Base-by-base conservation (phyloP, 2,113 vertebrate genomes). In the Eulemur macaco region DNA sequence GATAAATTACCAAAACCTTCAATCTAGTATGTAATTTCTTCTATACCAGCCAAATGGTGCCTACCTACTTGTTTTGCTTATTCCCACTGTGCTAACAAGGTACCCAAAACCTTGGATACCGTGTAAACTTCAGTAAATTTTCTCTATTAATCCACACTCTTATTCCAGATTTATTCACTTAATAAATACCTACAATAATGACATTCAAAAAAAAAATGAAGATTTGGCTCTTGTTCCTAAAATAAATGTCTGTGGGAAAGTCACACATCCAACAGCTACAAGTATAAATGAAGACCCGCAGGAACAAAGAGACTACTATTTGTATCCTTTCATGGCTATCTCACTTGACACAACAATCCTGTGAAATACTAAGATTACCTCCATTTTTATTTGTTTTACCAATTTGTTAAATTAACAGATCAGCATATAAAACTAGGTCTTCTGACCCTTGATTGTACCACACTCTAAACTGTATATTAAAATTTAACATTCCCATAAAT, bases 231-330 rank as follows among this genome's bases (percentile, higher is more conserved):
- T 77, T 68, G 31, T 3, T 66, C 84, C 50, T 81, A 76, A 96
- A 95, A 85, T 68, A 77, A 96, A 56, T 23, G 15, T 91, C 50
- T 60, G 88, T 63, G 37, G 77, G 76, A 82, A 91, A 94, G 77
- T 78, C 60, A 95, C 21, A 73, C 27, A 78, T 21, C 52, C 84
- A 88, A 52, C 25, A 90, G 56, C 77, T 58, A 37, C 60, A 42
- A 58, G 60, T 7, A 86, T 20, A 83, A 94, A 77, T 25, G 64
- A 87, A 88, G 39, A 89, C 29, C 56, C 20, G 63, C 0, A 25
- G n/a, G 56, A 84, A 82, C 0, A 76, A 39, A 90, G 15, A 68
- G 50, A 42, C 29, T 39, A 60, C 63, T 81, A 42, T 47, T 42
- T 50, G 68, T 56, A 45, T 29, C 73, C 39, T 64, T 91, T 91